phyloP scores from a whole-genome alignment of 2,888 invertebrate genomes.

The Galeopsomyia nigrocyanea region DNA sequence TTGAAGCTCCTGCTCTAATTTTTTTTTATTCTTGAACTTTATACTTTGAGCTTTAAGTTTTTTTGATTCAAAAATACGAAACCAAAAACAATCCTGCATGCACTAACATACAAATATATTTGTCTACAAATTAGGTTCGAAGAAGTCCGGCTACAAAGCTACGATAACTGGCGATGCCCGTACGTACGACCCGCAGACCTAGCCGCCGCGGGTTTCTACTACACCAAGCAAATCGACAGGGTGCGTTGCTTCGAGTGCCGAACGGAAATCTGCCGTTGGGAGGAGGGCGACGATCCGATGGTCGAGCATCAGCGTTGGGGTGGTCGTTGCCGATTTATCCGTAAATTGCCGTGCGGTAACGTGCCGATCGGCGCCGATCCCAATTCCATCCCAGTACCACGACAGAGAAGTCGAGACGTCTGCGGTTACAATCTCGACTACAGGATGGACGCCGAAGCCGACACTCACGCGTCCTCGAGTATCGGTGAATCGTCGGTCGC shows the following conservation, averaged over 20 bases:
- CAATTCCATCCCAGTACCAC: constrained; percentile 41
- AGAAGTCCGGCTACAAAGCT: constrained; percentile 77
- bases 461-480: constrained; percentile 54
- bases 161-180: constrained; percentile 76
- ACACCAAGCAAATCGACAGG: constrained; percentile 80
- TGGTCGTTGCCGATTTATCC: constrained; percentile 3
- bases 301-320: constrained; percentile 4
- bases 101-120: too few species aligned
- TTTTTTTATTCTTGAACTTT: too few species aligned
- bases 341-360: constrained; percentile 9
- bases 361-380: constrained; percentile 3
- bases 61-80: too few species aligned
- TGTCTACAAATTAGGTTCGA: constrained; percentile 65
- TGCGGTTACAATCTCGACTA: constrained; percentile 68
- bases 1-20: too few species aligned
- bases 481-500: constrained; percentile 42
- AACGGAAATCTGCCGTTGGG: constrained; percentile 86
- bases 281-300: constrained; percentile 83
- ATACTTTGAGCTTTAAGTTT: too few species aligned
- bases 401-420: constrained; percentile 69
- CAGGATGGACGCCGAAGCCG: constrained; percentile 61
- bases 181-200: constrained; percentile 75
- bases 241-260: constrained; percentile 87
- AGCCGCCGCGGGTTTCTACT: constrained; percentile 88
- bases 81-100: too few species aligned